Conservation (phyloP, 2,113 vertebrate genomes). For the Sebastes schlegelii region DNA sequence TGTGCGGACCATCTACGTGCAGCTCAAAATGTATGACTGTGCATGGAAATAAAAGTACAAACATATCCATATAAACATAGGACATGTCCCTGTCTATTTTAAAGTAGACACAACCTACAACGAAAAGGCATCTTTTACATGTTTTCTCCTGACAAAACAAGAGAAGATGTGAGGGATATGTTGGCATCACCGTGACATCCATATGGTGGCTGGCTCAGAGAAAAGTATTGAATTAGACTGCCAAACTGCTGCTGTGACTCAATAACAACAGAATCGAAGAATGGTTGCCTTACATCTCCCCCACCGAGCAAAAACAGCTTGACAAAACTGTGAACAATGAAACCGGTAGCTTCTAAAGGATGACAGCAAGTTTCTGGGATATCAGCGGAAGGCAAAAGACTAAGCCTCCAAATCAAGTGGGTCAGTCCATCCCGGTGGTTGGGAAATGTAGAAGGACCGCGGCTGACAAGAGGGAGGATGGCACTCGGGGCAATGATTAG, state of each 20-base stretch:
- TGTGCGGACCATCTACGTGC: background rate
- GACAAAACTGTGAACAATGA: conserved; percentile 28
- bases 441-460: conserved; percentile 26
- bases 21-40: background rate
- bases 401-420: conserved; percentile 39
- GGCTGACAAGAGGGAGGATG: conserved; percentile 31
- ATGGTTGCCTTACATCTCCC: conserved; percentile 23
- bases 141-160: conserved; percentile 15
- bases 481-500: conserved; percentile 55
- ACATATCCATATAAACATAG: background rate
- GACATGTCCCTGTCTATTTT: background rate
- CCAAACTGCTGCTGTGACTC: conserved; percentile 37
- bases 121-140: background rate
- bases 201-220: conserved; percentile 36
- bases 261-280: conserved; percentile 25
- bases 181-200: conserved; percentile 25
- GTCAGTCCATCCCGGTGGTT: conserved; percentile 30
- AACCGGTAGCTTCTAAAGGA: background rate
- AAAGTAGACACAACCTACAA: background rate
- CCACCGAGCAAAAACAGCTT: conserved; percentile 17
- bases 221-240: conserved; percentile 8
- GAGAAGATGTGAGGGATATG: conserved; percentile 7
- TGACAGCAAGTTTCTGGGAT: conserved; percentile 4
- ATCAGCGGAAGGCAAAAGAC: conserved; percentile 1
- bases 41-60: background rate